phyloP scores from a whole-genome alignment of 1,140 invertebrate species.

The Drosophila bifasciata region DNA sequence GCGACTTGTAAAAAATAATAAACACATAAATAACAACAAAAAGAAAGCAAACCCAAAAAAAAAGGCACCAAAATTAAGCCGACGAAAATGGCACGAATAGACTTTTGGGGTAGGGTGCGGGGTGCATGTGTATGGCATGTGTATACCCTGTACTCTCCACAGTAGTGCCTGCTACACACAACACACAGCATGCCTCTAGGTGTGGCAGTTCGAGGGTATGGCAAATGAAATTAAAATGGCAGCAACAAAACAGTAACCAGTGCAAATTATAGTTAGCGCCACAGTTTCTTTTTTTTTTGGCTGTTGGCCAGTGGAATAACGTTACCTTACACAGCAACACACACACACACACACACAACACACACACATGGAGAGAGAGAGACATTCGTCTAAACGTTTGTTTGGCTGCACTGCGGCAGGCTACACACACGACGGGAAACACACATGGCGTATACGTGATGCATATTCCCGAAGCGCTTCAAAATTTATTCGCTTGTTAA shows the following conservation, averaged over 20 bases:
- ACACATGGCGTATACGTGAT: slow-evolving; percentile 59
- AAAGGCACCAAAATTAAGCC: slow-evolving; percentile 40
- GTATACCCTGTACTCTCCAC: too few species aligned
- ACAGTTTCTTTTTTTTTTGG: slow-evolving; percentile 45
- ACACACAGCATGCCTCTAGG: too few species aligned
- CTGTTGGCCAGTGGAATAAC: slow-evolving; percentile 29
- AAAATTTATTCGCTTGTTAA: slow-evolving; percentile 45
- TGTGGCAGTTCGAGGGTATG: slow-evolving; percentile 26
- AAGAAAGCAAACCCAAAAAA: slow-evolving; percentile 24
- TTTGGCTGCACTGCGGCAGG: slow-evolving; percentile 56
- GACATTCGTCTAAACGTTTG: slow-evolving; percentile 44
- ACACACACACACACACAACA: slow-evolving; percentile 5
- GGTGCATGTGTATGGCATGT: too few species aligned
- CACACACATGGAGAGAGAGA: too few species aligned
- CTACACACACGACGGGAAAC: slow-evolving; percentile 10
- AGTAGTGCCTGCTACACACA: too few species aligned
- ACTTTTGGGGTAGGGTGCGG: too few species aligned
- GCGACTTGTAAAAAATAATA: slow-evolving; percentile 47
- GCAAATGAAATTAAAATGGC: slow-evolving; percentile 49
- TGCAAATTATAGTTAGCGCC: slow-evolving; percentile 58
- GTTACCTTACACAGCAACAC: not conserved
- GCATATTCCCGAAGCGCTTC: slow-evolving; percentile 38
- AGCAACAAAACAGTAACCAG: slow-evolving; percentile 17
- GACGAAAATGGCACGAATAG: slow-evolving; percentile 42
- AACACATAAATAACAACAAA: slow-evolving; percentile 48